Evolutionary conservation across 2,113 vertebrate genomes (phyloP), one percentile per base, ranked within the genome.

Genomic region (Dipodomys stephensi): DNA sequence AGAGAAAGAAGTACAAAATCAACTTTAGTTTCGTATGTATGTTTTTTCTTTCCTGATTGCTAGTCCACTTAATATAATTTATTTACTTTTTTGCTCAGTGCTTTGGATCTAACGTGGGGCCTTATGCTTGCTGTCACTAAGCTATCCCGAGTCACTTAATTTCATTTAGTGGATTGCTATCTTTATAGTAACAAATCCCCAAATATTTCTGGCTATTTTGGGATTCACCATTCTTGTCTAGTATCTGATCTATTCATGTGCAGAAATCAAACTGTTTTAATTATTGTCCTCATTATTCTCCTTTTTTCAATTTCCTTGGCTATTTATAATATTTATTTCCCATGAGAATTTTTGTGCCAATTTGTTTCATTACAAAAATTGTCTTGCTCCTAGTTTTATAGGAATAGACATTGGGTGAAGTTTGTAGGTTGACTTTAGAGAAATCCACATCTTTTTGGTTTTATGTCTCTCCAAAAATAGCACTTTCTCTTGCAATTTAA

Each of bases 261-360:
- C 20, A 86, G 67, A 83, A 69, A 93, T 60, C 60, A 90, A 49
- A 78, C 65, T 85, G 53, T 68, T 90, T 92, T 73, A 92, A 65
- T 93, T 92, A 71, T 69, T 92, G 49, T 92, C 79, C 86, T 92
- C 67, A 92, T 94, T 90, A 64, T n/a, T 94, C 13, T 87, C 67
- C 49, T 68, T 83, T 92, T 83, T n/a, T 53, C 49, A 87, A 6
- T 80, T 95, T 95, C 83, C 49, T 18, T 87, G 53, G 53, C 10
- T 95, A 93, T 91, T 93, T 92, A 72, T 89, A 92, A 89, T 93
- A 80, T 77, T 79, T 92, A 93, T 96, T 93, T 95, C 78, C 27
- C 69, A 49, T 82, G 92, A 94, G 78, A 92, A 88, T 88, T 64
- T 93, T 84, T 81, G 57, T 88, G 85, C 87, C 86, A 92, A 73